Base-by-base conservation (phyloP, 2,888 invertebrate genomes). In the Hypercompe scribonia region DNA sequence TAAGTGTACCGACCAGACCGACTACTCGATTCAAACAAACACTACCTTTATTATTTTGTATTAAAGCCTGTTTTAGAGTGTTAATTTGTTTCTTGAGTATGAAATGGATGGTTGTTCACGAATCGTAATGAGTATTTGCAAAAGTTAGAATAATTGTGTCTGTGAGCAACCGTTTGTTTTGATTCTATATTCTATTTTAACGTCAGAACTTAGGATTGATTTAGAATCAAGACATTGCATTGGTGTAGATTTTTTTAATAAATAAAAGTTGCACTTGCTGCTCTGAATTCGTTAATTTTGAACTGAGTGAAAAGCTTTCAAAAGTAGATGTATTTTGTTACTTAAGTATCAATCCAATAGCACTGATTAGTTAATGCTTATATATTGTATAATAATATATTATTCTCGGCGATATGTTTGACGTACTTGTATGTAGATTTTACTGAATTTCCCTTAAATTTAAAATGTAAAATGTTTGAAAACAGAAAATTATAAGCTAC, bases 1-100 rank as follows among this genome's bases (percentile, higher is more conserved):
- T 84, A 88, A 87, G 88, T 85, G 88, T 85, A 83, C 89, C 84
- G 88, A 85, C 85, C 81, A 86, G 78, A 77, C 79, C 75, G 50
- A 78, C 36, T 61, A 64, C 46, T 69, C 18, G 4, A 66, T 61
- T 39, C n/a, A 65, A 65, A 58, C 69, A 74, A 61, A 63, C 69
- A n/a, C 34, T 58, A 72, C 13, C 70, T 79, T 76, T 85, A 78
- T 64, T 7, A 0, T 46, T 10, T 66, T 4, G 31, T 0, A 2
- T 70, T 81, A 88, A 83, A 67, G 79, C 39, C 42, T 33, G 54
- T 65, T 74, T 78, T 86, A 2, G 50, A 36, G 18, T 67, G 18
- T 11, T 50, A 66, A 10, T 65, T 3, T 3, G 10, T 15, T 71
- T 74, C 1, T 64, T 50, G 1, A 54, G 11, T 73, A 63, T 58